Percentiles rank a stretch among this genome's conserved stretches.
Evolutionary conservation across 2,888 invertebrate genomes (phyloP).

Genomic region (Phasia obesa): DNA sequence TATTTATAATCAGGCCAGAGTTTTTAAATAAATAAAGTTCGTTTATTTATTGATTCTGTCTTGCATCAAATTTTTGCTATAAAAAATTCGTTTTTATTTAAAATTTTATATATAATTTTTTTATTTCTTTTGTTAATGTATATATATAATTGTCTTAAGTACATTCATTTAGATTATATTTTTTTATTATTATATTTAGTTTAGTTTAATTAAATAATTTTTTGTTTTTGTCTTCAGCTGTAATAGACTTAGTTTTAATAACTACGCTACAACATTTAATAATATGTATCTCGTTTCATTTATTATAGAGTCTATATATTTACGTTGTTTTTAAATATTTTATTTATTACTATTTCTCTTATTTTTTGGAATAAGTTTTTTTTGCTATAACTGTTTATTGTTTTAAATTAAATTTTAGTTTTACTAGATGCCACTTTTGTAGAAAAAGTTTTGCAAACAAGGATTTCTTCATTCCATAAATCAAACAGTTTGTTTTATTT

Average conservation of each 20-base stretch:
- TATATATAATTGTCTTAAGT: slow-evolving; percentile 65
- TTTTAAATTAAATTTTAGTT: slow-evolving; percentile 39
- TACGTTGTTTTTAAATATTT: slow-evolving; percentile 42
- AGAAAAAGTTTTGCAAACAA: slow-evolving; percentile 67
- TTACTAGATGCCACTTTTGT: slow-evolving; percentile 59
- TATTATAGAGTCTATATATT: slow-evolving; percentile 64
- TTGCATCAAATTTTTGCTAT: slow-evolving; percentile 22
- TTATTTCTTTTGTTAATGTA: slow-evolving; percentile 63
- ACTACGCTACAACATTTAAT: slow-evolving; percentile 72
- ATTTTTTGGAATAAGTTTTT: slow-evolving; percentile 28
- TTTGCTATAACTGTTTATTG: slow-evolving; percentile 32
- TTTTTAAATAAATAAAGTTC: slow-evolving; percentile 9
- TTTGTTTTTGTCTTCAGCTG: slow-evolving; percentile 57
- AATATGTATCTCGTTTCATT: slow-evolving; percentile 67
- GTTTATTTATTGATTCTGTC: slow-evolving; percentile 10
- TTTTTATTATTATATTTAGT: slow-evolving; percentile 57
- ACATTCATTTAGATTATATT: slow-evolving; percentile 47
- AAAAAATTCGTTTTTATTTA: slow-evolving; percentile 49
- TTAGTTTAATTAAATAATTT: slow-evolving; percentile 43
- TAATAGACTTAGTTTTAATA: slow-evolving; percentile 69
- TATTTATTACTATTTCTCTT: slow-evolving; percentile 6
- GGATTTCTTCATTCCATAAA: slow-evolving; percentile 28
- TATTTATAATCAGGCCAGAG: slow-evolving; percentile 21
- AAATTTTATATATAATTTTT: slow-evolving; percentile 58
- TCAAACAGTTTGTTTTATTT: slow-evolving; percentile 22